A percentile compares a stretch with the other conserved stretches of the same genome.
phyloP scores from a whole-genome alignment of 2,888 invertebrate genomes.

The Drosophila mulleri region DNA sequence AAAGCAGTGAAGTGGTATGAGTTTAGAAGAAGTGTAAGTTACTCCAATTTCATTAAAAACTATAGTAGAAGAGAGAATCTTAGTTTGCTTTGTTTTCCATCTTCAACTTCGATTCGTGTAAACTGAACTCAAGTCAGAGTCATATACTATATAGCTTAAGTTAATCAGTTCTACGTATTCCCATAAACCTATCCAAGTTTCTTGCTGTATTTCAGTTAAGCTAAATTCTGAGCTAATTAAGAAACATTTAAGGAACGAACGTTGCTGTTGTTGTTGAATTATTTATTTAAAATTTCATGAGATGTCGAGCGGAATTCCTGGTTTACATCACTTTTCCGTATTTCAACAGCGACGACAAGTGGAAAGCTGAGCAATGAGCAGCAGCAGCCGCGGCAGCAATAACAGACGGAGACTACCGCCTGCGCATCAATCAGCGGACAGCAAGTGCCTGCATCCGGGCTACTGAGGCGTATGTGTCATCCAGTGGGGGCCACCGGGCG shows the following conservation, averaged over 20 bases:
- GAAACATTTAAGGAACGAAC: conserved; percentile 6
- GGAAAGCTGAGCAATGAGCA: conserved; percentile 17
- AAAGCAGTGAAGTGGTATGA: background rate
- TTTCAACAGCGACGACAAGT: conserved; percentile 7
- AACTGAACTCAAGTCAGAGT: background rate
- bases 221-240: conserved; percentile 6
- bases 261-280: background rate
- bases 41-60: background rate
- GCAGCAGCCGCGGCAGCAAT: background rate
- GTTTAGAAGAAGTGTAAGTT: background rate
- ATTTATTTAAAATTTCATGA: conserved; percentile 13
- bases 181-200: background rate
- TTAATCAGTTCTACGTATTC: too few species aligned
- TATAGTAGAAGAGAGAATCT: background rate
- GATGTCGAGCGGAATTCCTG: conserved; percentile 53
- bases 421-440: conserved; percentile 59
- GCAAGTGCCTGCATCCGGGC: conserved; percentile 67
- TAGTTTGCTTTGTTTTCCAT: background rate
- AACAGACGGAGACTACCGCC: conserved; percentile 18
- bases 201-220: background rate
- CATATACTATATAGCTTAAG: too few species aligned
- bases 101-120: background rate
- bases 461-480: conserved; percentile 54
- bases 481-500: conserved; percentile 17
- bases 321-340: conserved; percentile 49